phyloP scores from a whole-genome alignment of 2,888 invertebrate genomes.

The Papilio protenor region DNA sequence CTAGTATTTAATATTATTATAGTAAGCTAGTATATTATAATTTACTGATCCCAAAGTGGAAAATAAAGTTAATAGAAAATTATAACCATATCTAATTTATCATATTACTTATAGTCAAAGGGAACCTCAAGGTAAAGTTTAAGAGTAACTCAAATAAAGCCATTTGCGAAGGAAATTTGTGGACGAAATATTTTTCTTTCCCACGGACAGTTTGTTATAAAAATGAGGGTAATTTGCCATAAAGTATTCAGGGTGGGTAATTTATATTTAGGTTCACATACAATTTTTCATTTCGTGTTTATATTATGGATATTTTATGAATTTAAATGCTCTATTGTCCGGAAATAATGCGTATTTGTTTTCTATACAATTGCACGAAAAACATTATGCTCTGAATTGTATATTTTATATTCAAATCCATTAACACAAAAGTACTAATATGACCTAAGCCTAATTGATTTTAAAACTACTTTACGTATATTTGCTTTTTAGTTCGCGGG shows the following conservation, averaged over 20 bases:
- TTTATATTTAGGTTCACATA: conserved; percentile 21
- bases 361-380: not conserved
- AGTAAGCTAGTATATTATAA: too few relatives aligned
- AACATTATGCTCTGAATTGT: too few relatives aligned
- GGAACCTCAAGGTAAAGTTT: conserved; percentile 16
- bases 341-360: not conserved
- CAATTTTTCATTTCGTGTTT: not conserved
- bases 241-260: conserved; percentile 25
- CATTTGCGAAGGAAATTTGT: conserved; percentile 12
- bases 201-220: conserved; percentile 28
- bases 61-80: not conserved
- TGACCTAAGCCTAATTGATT: not conserved
- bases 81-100: not conserved
- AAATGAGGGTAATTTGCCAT: conserved; percentile 26
- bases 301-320: not conserved
- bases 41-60: too few relatives aligned
- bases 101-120: not conserved
- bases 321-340: not conserved
- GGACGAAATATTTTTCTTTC: conserved; percentile 25
- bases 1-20: too few relatives aligned
- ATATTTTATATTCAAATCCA: not conserved
- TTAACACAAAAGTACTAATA: not conserved
- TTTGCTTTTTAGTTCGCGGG: not conserved
- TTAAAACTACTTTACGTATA: not conserved
- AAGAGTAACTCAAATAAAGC: conserved; percentile 24